These are phyloP conservation scores for Drosophila ochracea DNA, from an alignment of 2,888 invertebrate genomes.

Conservation along the genomic window DNA sequence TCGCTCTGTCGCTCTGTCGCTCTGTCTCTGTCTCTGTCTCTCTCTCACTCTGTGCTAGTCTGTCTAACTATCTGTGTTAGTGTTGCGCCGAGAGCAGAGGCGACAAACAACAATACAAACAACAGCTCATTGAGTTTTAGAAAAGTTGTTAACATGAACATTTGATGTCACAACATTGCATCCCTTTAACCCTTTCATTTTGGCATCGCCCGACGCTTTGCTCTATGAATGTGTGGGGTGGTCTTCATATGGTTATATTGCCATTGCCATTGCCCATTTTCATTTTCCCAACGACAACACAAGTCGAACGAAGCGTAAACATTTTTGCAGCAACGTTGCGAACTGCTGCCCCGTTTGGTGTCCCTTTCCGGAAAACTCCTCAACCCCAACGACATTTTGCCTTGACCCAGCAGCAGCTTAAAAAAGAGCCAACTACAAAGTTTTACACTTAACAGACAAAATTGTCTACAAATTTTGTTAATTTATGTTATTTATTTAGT, in stretches of 20 bases:
- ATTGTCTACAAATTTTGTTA: conserved; percentile 78
- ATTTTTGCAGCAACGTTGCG: conserved; percentile 52
- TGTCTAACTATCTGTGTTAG: conserved; percentile 21
- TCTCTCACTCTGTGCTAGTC: neutral
- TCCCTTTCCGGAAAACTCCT: conserved; percentile 3
- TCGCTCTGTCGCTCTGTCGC: neutral
- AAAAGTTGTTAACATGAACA: conserved; percentile 80
- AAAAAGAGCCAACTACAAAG: conserved; percentile 57
- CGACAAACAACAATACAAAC: conserved; percentile 75
- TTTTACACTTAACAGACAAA: conserved; percentile 78
- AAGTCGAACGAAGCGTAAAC: conserved; percentile 68
- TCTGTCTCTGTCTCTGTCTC: neutral
- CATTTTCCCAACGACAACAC: conserved; percentile 27
- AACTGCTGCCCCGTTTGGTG: conserved; percentile 28
- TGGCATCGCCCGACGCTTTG: conserved; percentile 17
- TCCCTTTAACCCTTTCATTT: conserved; percentile 29
- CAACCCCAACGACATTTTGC: conserved; percentile 4
- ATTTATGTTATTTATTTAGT: conserved; percentile 79
- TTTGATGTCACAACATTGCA: conserved; percentile 76
- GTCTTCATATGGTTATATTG: conserved; percentile 45
- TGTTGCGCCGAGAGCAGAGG: conserved; percentile 18
- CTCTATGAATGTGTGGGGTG: neutral
- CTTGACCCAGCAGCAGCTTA: conserved; percentile 19
- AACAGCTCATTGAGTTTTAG: conserved; percentile 80
- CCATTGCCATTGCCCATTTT: conserved; percentile 56